These are phyloP conservation scores for Helleia helle DNA, from an alignment of 2,888 invertebrate species.

Conservation along the genomic window DNA sequence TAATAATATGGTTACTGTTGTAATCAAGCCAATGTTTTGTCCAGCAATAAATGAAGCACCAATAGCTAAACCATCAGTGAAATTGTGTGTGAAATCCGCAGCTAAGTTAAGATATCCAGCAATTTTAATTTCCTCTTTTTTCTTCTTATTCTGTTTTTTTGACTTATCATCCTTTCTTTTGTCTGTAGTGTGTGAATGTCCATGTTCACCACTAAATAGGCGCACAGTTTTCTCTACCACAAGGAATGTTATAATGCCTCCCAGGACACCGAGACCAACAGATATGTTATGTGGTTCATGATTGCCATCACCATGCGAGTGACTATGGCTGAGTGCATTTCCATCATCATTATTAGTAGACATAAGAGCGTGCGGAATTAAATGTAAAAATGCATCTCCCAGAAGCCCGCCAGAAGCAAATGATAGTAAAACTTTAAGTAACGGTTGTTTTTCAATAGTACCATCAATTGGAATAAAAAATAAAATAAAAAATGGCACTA, in stretches of 20 bases:
- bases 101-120: conserved; percentile 95
- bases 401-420: conserved; percentile 97
- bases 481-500: conserved; percentile 94
- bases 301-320: conserved; percentile 64
- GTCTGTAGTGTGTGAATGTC: conserved; percentile 79
- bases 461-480: conserved; percentile 95
- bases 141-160: conserved; percentile 48
- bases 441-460: conserved; percentile 85
- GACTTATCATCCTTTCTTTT: conserved; percentile 54
- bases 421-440: conserved; percentile 91
- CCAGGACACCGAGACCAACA: conserved; percentile 95
- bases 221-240: conserved; percentile 95
- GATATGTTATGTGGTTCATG: conserved; percentile 83
- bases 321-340: conserved; percentile 63
- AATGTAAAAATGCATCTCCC: conserved; percentile 98
- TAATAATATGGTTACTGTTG: conserved; percentile 95
- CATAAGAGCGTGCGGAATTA: conserved; percentile 95
- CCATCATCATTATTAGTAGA: conserved; percentile 49
- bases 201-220: conserved; percentile 87
- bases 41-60: conserved; percentile 98
- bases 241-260: conserved; percentile 93
- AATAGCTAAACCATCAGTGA: conserved; percentile 99
- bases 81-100: conserved; percentile 99
- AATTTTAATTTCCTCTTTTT: conserved; percentile 61
- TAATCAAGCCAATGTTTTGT: conserved; percentile 87